Evolutionary conservation across 2,797 vertebrate genomes (phyloP).

Genomic region (Sebastes nivosus): DNA sequence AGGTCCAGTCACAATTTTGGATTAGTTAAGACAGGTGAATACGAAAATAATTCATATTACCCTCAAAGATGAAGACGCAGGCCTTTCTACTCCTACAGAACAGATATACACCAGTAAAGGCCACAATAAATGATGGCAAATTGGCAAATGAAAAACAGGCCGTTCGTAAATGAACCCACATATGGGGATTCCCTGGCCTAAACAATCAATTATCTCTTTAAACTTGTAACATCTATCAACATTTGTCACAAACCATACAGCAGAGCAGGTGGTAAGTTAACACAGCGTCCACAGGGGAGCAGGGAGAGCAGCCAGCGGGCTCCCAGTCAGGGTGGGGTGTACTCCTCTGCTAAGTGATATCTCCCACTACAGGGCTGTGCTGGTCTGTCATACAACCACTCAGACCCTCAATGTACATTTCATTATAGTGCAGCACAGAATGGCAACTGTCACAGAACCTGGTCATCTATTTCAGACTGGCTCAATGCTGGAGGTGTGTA

Average conservation of each 20-base stretch:
- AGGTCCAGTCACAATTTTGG: neutral
- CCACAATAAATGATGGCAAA: constrained; percentile 47
- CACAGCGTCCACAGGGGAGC: constrained; percentile 56
- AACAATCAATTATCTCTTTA: constrained; percentile 79
- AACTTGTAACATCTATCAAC: constrained; percentile 79
- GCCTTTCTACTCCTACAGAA: neutral
- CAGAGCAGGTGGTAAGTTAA: constrained; percentile 75
- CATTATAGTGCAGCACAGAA: constrained; percentile 66
- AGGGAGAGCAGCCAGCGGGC: constrained; percentile 56
- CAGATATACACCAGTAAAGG: neutral
- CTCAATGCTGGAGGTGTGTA: constrained; percentile 54
- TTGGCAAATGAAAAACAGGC: constrained; percentile 58
- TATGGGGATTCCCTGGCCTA: constrained; percentile 58
- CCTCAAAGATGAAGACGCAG: neutral
- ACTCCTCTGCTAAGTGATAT: constrained; percentile 69
- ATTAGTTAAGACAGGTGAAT: neutral
- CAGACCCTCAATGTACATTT: constrained; percentile 72
- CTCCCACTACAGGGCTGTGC: constrained; percentile 73
- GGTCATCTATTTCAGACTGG: constrained; percentile 69
- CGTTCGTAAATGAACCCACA: constrained; percentile 42
- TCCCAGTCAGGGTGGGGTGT: constrained; percentile 56
- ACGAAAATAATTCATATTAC: neutral
- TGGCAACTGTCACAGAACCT: constrained; percentile 73
- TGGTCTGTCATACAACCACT: constrained; percentile 67
- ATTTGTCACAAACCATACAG: constrained; percentile 75